phyloP scores from a whole-genome alignment of 1,140 invertebrate species.

The Bursaphelenchus mucronatus region DNA sequence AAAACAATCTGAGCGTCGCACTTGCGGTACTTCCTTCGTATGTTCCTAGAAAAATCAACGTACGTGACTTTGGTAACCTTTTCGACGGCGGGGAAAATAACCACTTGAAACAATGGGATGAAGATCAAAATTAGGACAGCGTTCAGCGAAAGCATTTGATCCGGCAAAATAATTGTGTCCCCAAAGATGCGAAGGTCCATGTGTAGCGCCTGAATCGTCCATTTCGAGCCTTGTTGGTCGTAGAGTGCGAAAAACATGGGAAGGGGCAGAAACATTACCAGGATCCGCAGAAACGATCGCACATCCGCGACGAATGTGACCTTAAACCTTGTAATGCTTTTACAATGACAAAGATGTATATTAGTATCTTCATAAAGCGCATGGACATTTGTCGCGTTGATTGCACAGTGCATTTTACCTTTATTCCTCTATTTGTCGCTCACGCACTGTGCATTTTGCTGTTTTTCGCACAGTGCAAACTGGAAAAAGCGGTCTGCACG shows the following conservation, averaged over 20 bases:
- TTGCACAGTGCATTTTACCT: too few species aligned
- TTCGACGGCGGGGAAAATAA: slow-evolving; percentile 44
- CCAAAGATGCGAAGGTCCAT: slow-evolving; percentile 36
- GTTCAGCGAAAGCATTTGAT: slow-evolving; percentile 74
- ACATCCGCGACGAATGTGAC: slow-evolving; percentile 64
- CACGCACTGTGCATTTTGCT: too few species aligned
- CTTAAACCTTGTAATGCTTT: slow-evolving; percentile 58
- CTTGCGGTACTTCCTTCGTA: too few species aligned
- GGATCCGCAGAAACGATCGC: slow-evolving; percentile 60
- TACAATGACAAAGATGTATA: too few species aligned
- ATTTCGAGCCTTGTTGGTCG: slow-evolving; percentile 62
- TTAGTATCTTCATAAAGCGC: too few species aligned
- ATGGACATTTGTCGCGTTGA: too few species aligned
- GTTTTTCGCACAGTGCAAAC: too few species aligned
- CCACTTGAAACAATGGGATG: slow-evolving; percentile 50
- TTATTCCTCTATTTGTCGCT: too few species aligned
- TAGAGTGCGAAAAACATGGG: slow-evolving; percentile 76
- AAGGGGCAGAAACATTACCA: slow-evolving; percentile 64
- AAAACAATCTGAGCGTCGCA: too few species aligned
- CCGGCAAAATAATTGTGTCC: slow-evolving; percentile 69
- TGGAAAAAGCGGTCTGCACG: too few species aligned
- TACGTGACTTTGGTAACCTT: slow-evolving; percentile 46
- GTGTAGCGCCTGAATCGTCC: slow-evolving; percentile 39
- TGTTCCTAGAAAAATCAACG: slow-evolving; percentile 13
- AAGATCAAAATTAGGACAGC: slow-evolving; percentile 53